Evolutionary conservation across 2,113 vertebrate genomes (phyloP).

Genomic region (Psittacula cyanocephala): DNA sequence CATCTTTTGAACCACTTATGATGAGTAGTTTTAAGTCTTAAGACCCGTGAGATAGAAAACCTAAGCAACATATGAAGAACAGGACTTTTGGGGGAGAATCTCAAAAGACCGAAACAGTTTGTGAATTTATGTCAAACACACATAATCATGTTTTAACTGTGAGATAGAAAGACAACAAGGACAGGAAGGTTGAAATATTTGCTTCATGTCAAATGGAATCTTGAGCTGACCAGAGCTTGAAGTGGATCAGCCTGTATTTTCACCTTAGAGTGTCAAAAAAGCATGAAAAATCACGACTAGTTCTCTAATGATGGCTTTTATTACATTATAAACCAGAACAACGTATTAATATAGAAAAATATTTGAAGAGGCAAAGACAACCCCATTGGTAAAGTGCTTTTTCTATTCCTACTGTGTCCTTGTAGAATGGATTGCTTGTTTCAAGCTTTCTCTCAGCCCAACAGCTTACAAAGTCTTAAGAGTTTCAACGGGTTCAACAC

Average conservation of each 20-base stretch:
- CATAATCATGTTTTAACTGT: not conserved
- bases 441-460: not conserved
- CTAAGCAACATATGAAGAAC: not conserved
- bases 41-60: not conserved
- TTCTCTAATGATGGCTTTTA: not conserved
- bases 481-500: not conserved
- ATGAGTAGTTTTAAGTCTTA: not conserved
- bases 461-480: not conserved
- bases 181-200: not conserved
- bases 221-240: not conserved
- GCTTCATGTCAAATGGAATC: not conserved
- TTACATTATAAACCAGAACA: not conserved
- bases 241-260: not conserved
- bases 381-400: not conserved
- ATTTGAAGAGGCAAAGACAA: not conserved
- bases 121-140: not conserved
- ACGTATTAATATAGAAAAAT: not conserved
- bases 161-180: not conserved
- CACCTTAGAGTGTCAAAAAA: not conserved
- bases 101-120: not conserved
- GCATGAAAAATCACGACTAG: not conserved
- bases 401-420: not conserved
- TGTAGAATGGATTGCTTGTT: not conserved
- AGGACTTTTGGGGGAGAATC: not conserved
- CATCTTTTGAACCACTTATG: not conserved